Evolutionary conservation across 2,113 vertebrate genomes (phyloP).

Genomic region (Myxocyprinus asiaticus): DNA sequence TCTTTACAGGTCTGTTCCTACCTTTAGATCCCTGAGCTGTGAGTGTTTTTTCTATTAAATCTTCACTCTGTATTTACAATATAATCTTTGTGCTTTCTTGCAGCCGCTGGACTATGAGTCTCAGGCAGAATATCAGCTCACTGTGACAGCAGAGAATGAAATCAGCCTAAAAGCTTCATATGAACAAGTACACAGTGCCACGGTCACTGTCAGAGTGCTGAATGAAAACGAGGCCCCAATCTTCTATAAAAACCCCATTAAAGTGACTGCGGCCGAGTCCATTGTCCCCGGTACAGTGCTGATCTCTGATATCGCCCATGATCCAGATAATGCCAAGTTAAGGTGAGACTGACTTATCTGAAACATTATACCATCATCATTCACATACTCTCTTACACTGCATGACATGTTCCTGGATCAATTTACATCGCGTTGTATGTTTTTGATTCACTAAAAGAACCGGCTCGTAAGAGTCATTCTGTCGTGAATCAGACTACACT

Average conservation of each 20-base stretch:
- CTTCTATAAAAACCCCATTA: constrained; percentile 83
- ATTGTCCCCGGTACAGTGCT: constrained; percentile 77
- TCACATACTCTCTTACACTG: no score
- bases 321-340: constrained; percentile 84
- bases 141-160: constrained; percentile 80
- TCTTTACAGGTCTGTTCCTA: no score
- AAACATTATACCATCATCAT: no score
- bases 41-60: not conserved
- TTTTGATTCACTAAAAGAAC: no score
- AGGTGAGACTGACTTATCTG: constrained; percentile 65
- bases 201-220: constrained; percentile 75
- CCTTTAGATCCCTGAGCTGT: no score
- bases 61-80: no score
- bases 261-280: constrained; percentile 81
- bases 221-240: constrained; percentile 87
- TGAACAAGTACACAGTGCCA: constrained; percentile 72
- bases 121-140: constrained; percentile 68
- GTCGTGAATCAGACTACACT: no score
- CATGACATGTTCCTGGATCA: no score
- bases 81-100: not conserved
- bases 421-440: no score
- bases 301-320: constrained; percentile 77
- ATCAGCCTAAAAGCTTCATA: constrained; percentile 68
- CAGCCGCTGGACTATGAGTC: constrained; percentile 90
- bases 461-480: no score